Evolutionary conservation across 2,113 vertebrate species (phyloP), one percentile per base, ranked within the genome.

Genomic region (Sinocyclocheilus grahami): DNA sequence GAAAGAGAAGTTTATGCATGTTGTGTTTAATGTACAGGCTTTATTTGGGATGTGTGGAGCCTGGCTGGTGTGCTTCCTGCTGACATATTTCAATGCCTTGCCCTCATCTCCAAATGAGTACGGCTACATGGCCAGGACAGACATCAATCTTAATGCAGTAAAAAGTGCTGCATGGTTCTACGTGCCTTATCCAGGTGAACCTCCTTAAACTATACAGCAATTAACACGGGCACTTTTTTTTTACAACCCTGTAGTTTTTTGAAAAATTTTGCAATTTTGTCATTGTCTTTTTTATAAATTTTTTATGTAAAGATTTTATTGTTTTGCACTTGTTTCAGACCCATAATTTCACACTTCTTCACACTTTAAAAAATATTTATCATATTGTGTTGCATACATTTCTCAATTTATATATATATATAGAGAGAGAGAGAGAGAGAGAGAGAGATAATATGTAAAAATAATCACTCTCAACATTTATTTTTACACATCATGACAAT

Each of bases 11-110:
- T 42, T n/a, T 33, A 11, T 12, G 12, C 1, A 16, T 80, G 55
- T 60, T 80, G 4, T 80, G 13, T n/a, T 60, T 39, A 39, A 71
- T 22, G 33, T 39, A n/a, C 58, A 95, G 95, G 95, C 93, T 85
- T 87, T 96, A 84, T 93, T 96, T 30, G 95, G 95, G 85, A 96
- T 95, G 94, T 94, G 95, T n/a, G 93, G 94, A 11, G 92, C 93
- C 58, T 96, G 95, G 95, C 87, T 96, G 37, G 74, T 95, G 85
- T 95, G 95, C 86, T 95, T 94, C 83, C 71, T 96, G 18, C 88
- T 95, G 58, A 96, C 95, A 33, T 14, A 92, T 86, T 95, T 92
- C 39, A 86, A 94, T 16, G 92, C 92, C 83, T 86, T 96, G 46
- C 95, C 95, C 10, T 90, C 91, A 4, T 93, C 92, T 11, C 89